Evolutionary conservation across 2,797 vertebrate genomes (phyloP), one percentile per base, ranked within the genome.

Genomic region (Lophius americanus): DNA sequence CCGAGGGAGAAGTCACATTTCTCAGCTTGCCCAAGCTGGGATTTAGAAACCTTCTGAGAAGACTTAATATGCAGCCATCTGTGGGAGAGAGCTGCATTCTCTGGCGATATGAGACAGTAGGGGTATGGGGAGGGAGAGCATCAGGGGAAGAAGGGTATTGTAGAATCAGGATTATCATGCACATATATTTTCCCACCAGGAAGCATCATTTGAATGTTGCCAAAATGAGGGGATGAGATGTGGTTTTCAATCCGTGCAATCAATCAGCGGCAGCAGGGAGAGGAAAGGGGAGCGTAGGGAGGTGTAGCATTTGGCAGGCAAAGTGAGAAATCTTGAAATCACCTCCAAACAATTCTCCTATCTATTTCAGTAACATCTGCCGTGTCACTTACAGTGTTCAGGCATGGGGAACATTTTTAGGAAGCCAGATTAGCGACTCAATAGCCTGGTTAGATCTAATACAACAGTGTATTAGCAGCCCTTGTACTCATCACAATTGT

Each of bases 11-110:
- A 23, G 23, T 41, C 1, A 54, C 78, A 70, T n/a, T 13, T 56
- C 68, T 62, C 11, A 5, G 23, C 47, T 62, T 11, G 14, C 48
- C 23, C 36, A 36, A 36, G 14, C 61, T 67, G 60, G 60, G 79
- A 86, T 85, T 85, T 86, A 65, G 70, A 80, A 82, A 64, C 73
- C 71, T 60, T 79, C 59, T 56, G 78, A 70, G 65, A 64, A 37
- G 68, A 74, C 64, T 84, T 85, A 76, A 86, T 80, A 62, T 75
- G 47, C 60, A 49, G 50, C 73, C 69, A 71, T 52, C 65, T 64
- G 67, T 46, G 62, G 23, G 23, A 69, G 64, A 54, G 74, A 81
- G 70, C 70, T 43, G 59, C 38, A 36, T 56, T 35, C 62, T 65
- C 11, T 58, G 62, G 35, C 71, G 70, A 68, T 38, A 60, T 35